phyloP scores from a whole-genome alignment of 2,888 invertebrate genomes.

The Amiota mariae region DNA sequence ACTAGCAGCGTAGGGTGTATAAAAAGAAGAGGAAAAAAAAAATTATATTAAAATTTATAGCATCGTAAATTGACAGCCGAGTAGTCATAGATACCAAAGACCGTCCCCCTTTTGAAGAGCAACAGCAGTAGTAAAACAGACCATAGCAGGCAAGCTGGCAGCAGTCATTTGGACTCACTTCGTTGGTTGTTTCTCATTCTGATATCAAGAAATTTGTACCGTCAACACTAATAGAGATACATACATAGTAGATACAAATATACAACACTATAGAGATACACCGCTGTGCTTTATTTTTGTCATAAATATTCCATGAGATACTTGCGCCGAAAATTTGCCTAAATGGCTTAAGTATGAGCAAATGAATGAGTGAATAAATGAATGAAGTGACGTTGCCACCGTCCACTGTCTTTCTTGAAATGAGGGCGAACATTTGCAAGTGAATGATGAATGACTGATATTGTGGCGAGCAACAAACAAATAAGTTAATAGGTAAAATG shows the following conservation, averaged over 20 bases:
- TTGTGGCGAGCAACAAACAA: neutral
- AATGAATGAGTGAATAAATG: neutral
- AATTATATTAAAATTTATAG: constrained; percentile 68
- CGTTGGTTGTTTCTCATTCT: neutral
- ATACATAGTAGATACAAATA: neutral
- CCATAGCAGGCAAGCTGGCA: neutral
- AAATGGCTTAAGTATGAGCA: neutral
- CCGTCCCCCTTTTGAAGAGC: too few relatives aligned
- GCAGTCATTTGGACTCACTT: neutral
- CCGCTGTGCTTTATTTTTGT: constrained; percentile 23
- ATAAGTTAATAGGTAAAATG: too few relatives aligned
- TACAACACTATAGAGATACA: neutral
- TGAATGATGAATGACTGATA: neutral
- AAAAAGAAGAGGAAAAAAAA: neutral
- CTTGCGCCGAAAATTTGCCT: constrained; percentile 19
- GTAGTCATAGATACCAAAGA: too few relatives aligned
- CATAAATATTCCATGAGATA: constrained; percentile 40
- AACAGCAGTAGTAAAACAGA: too few relatives aligned
- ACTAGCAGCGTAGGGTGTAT: too few relatives aligned
- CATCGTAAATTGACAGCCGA: constrained; percentile 67
- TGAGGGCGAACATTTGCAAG: neutral
- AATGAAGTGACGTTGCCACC: too few relatives aligned
- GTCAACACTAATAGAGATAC: neutral
- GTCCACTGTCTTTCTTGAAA: neutral
- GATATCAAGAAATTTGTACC: neutral